Evolutionary conservation across 2,888 invertebrate species (phyloP), one percentile per base, ranked within the genome.

Genomic region (Xanthia togata): DNA sequence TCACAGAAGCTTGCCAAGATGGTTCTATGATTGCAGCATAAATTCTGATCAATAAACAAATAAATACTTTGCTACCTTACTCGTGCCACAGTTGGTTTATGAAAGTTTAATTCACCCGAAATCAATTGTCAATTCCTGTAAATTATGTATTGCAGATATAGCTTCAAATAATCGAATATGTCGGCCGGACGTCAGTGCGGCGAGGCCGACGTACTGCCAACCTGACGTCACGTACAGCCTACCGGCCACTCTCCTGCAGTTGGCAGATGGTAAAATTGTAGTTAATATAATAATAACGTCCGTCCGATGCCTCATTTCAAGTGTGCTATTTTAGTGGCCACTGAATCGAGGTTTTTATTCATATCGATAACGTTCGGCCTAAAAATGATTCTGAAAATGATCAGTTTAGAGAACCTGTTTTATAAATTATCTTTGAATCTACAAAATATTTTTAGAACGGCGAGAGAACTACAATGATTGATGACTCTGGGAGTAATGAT

Each of bases 251-350:
- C 78, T 75, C 81, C 83, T 88, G 86, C 84, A 87, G 79, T 85
- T 90, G 88, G 81, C 88, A 90, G 90, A 86, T 80, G 82, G 83
- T 82, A 84, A 87, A 84, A 86, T 87, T 85, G 88, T 89, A 85
- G 86, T 75, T 84, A 89, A 87, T 87, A 82, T 81, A 81, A 88
- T 87, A 86, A 88, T 84, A 81, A 59, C 44, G 73, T 82, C 80
- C 80, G 74, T 80, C 76, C 79, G 69, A 76, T 77, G 77, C 60
- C 78, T 70, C 63, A 76, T 85, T 83, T 77, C 50, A 70, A 78
- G 71, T 59, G 57, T 44, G 47, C 68, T 78, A 83, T 76, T 76
- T 78, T 38, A 79, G 65, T 73, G 11, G 59, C 59, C 70, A 72
- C 62, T 57, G 57, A 35, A 59, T 57, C 41, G 38, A 55, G 4